Evolutionary conservation across 2,797 vertebrate genomes (phyloP), one percentile per base, ranked within the genome.

Genomic region (Leptatherina wallacei): DNA sequence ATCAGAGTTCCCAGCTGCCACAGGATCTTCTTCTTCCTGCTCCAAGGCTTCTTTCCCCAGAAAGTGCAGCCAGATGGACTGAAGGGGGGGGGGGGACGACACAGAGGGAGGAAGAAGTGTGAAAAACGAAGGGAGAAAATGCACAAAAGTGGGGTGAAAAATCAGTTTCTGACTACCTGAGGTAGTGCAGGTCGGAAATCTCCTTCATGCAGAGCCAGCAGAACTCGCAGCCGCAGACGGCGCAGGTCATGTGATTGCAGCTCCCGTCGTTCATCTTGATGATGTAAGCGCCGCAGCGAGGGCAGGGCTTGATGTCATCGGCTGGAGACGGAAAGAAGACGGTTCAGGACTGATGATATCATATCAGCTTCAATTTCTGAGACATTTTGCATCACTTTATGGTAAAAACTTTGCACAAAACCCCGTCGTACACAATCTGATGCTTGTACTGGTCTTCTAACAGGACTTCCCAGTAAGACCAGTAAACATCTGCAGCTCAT

Each of bases 121-220:
- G 14, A 47, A 20, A 2, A 14, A 33, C 10, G 9, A 13, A 16
- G n/a, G 30, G 22, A 18, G 30, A 30, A 30, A 30, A 2, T 5
- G 2, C 30, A 30, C 30, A 30, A 5, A 30, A 30, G 5, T 2
- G 30, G 5, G 30, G 30, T 2, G 5, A 30, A 30, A 30, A 30
- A 30, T 2, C 2, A 2, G 30, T 2, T 30, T 2, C 2, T 12
- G 12, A 13, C 42, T 87, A 99, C 98, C 98, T 99, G 95, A 99
- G 97, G 96, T 99, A 99, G 96, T 99, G 98, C 94, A 99, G 95
- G 69, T 99, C 98, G 0, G 98, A 99, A 93, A 99, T 99, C 92
- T 99, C 98, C 95, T 99, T 99, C 98, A 99, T 99, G 90, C 98
- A 99, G 58, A 99, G 96, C 98, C 98, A 99, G 93, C 98, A 99